Evolutionary conservation across 2,113 vertebrate species (phyloP).

Genomic region (Mystacornis crossleyi): DNA sequence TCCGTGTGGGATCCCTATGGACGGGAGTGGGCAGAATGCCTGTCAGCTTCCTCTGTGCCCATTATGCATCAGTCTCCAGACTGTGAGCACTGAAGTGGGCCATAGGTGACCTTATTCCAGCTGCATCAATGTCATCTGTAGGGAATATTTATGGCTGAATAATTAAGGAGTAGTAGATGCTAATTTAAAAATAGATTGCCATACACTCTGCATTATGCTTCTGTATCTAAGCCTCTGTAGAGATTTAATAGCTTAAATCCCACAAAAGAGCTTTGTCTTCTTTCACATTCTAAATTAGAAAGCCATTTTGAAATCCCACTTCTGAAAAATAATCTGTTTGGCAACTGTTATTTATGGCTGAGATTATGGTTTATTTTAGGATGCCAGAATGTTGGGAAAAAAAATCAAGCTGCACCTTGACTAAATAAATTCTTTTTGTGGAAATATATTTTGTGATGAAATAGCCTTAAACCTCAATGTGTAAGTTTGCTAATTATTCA

Average conservation of each 20-base stretch:
- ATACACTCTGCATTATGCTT: not conserved
- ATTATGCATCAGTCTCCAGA: not conserved
- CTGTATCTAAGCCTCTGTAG: not conserved
- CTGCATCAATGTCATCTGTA: not conserved
- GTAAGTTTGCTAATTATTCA: not conserved
- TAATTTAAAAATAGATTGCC: conserved; percentile 23
- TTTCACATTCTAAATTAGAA: not conserved
- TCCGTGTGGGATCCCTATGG: not conserved
- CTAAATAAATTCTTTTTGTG: not conserved
- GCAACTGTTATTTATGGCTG: not conserved
- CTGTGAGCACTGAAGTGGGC: not conserved
- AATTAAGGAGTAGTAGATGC: conserved; percentile 10
- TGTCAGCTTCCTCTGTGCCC: not conserved
- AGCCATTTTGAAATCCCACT: not conserved
- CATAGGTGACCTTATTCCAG: not conserved
- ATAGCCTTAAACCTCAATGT: not conserved
- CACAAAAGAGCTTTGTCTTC: not conserved
- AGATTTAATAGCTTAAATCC: not conserved
- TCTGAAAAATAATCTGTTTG: not conserved
- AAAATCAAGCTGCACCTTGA: not conserved
- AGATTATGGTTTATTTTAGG: not conserved
- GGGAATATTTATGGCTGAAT: not conserved
- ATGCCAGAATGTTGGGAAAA: not conserved
- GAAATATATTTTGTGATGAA: not conserved
- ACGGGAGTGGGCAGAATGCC: not conserved